A percentile compares a stretch with the other conserved stretches of the same genome.
phyloP scores from a whole-genome alignment of 2,888 invertebrate genomes.

The Thalpophila matura region DNA sequence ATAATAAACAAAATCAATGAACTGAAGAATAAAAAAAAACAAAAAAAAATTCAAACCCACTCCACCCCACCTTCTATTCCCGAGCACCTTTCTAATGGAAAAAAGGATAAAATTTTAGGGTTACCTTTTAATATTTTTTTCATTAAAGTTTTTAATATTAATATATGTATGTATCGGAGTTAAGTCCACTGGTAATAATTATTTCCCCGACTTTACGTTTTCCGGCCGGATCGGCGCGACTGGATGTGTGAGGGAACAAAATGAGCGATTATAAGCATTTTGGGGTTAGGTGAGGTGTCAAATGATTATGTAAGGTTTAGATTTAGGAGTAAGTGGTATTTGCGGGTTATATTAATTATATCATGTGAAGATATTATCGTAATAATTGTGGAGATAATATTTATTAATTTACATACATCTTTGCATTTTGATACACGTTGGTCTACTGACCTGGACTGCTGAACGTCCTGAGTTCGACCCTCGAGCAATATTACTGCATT shows the following conservation, averaged over 20 bases:
- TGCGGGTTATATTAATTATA: background rate
- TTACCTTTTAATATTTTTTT: constrained; percentile 89
- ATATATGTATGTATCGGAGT: constrained; percentile 85
- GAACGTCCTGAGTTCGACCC: too few relatives aligned
- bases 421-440: too few relatives aligned
- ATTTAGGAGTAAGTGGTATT: background rate
- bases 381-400: too few relatives aligned
- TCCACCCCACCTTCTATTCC: constrained; percentile 68
- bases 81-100: constrained; percentile 85
- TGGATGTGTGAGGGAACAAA: constrained; percentile 46
- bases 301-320: constrained; percentile 11
- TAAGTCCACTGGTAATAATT: constrained; percentile 83
- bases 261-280: constrained; percentile 45
- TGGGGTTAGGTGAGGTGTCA: constrained; percentile 12
- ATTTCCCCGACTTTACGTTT: constrained; percentile 84
- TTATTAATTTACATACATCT: too few relatives aligned
- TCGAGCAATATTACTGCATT: too few relatives aligned
- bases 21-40: background rate
- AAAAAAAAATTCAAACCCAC: constrained; percentile 24
- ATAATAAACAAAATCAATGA: too few relatives aligned
- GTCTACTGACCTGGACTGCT: too few relatives aligned
- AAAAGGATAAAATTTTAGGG: constrained; percentile 88
- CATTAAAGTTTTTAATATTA: constrained; percentile 91
- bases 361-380: too few relatives aligned
- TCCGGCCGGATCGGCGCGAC: constrained; percentile 69